Evolutionary conservation across 2,113 vertebrate genomes (phyloP).

Genomic region (Protobothrops flavoviridis): DNA sequence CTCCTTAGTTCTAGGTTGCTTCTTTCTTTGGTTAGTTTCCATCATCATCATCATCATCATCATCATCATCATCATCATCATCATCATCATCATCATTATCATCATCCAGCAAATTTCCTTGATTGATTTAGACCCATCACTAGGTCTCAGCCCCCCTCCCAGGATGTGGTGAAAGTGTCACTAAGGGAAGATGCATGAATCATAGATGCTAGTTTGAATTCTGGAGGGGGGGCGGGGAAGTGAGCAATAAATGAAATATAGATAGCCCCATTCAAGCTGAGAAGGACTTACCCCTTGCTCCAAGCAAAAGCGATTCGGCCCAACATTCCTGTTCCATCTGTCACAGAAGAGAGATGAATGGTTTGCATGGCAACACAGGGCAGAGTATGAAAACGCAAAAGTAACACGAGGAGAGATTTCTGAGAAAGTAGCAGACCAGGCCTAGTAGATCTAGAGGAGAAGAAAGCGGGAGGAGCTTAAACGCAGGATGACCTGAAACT

Average conservation of each 20-base stretch:
- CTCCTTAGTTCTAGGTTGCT: no score
- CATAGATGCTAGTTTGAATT: neutral
- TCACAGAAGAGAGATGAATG: conserved; percentile 9
- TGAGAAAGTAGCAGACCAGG: neutral
- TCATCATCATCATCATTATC: no score
- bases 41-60: no score
- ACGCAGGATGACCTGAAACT: neutral
- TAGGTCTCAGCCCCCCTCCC: neutral
- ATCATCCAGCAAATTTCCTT: neutral
- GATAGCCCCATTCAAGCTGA: neutral
- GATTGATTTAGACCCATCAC: neutral
- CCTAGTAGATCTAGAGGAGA: neutral
- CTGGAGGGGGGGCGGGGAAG: no score
- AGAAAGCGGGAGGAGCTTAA: neutral
- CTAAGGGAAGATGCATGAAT: neutral
- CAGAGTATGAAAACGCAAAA: neutral
- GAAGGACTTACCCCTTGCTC: conserved; percentile 80
- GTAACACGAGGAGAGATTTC: neutral
- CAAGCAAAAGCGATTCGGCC: conserved; percentile 88
- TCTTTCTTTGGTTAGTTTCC: no score
- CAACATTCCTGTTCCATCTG: conserved; percentile 85
- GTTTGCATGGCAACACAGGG: neutral
- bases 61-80: no score
- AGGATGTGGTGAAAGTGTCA: neutral
- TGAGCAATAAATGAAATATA: neutral